Conservation (phyloP, 2,888 invertebrate genomes). For the Synergus itoensis region DNA sequence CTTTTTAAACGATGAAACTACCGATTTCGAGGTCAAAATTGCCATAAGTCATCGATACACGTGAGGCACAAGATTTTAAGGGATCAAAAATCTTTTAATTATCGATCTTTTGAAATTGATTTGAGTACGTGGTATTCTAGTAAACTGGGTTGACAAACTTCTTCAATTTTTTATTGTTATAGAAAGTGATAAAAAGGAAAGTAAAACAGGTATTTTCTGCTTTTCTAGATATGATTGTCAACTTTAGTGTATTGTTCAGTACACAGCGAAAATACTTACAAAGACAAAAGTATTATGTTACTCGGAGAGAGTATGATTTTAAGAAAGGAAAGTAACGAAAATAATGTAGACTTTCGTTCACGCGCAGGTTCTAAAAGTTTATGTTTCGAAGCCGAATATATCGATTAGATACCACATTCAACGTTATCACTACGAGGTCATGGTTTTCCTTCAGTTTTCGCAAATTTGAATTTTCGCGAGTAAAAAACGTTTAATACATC, state of each 20-base stretch:
- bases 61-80: neutral
- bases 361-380: constrained; percentile 16
- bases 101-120: neutral
- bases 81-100: neutral
- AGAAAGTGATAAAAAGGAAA: neutral
- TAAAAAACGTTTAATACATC: too few species aligned
- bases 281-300: too few species aligned
- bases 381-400: constrained; percentile 15
- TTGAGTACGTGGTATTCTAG: neutral
- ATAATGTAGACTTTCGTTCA: neutral
- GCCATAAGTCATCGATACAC: neutral
- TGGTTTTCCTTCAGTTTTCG: neutral
- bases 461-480: too few species aligned
- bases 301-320: too few species aligned
- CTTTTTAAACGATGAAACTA: neutral
- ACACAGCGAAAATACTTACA: too few species aligned
- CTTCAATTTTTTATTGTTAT: neutral
- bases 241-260: too few species aligned
- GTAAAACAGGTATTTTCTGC: neutral
- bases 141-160: neutral
- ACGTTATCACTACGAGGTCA: neutral
- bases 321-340: too few species aligned
- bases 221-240: neutral
- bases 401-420: constrained; percentile 7
- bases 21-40: neutral